Conservation (phyloP, 2,113 vertebrate genomes). For the Lepisosteus oculatus region DNA sequence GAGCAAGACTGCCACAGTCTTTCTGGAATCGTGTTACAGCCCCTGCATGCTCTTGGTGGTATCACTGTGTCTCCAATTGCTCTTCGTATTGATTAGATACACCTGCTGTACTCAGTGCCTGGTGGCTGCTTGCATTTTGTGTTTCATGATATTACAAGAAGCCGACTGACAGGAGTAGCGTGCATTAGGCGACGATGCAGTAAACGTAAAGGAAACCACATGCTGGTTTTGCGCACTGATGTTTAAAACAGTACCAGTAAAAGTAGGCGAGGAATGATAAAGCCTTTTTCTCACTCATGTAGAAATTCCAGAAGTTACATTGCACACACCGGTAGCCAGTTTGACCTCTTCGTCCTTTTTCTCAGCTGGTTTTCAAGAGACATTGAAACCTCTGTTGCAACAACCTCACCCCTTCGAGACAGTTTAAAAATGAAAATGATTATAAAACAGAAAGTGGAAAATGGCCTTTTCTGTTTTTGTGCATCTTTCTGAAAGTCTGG, state of each 20-base stretch:
- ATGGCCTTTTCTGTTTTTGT: not conserved
- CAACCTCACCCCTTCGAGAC: too few relatives aligned
- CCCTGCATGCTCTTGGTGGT: not conserved
- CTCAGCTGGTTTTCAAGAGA: too few relatives aligned
- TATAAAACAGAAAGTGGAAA: not conserved
- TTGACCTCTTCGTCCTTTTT: not conserved
- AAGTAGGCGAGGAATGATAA: not conserved
- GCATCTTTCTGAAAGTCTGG: not conserved
- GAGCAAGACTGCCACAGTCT: not conserved
- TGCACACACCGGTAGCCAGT: not conserved
- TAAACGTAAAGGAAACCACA: not conserved
- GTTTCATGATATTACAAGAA: not conserved
- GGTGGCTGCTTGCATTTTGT: not conserved
- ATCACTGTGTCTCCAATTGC: conserved; percentile 6
- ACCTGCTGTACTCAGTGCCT: conserved; percentile 18
- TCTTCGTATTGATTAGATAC: conserved; percentile 32
- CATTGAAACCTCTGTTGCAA: too few relatives aligned
- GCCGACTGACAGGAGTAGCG: not conserved
- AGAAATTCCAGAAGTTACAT: not conserved
- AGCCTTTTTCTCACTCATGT: not conserved
- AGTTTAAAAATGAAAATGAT: too few relatives aligned
- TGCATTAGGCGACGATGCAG: not conserved
- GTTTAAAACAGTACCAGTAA: not conserved
- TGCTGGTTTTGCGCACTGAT: not conserved
- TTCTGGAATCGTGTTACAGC: conserved; percentile 15